phyloP scores from a whole-genome alignment of 2,113 vertebrate species.

The Pimephales promelas region DNA sequence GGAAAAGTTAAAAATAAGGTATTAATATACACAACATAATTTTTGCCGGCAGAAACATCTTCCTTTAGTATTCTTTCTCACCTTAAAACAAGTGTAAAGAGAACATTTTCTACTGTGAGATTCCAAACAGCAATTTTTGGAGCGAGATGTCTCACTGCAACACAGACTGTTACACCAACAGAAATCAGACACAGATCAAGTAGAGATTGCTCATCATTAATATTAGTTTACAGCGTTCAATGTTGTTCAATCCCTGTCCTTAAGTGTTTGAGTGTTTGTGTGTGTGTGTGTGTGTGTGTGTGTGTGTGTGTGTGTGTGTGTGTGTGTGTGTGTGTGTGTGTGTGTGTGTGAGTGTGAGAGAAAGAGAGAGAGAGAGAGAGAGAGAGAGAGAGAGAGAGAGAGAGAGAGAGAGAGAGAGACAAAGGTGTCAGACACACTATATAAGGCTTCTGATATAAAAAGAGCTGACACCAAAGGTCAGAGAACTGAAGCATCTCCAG shows the following conservation, averaged over 20 bases:
- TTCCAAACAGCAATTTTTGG: background rate
- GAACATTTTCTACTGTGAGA: background rate
- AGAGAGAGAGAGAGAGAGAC: too few relatives aligned
- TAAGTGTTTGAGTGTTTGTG: background rate
- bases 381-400: background rate
- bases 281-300: background rate
- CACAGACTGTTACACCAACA: background rate
- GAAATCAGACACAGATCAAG: background rate
- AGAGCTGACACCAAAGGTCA: constrained; percentile 24
- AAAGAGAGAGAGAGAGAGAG: background rate
- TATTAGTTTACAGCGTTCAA: background rate
- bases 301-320: background rate
- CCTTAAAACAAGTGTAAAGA: background rate
- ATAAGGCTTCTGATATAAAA: constrained; percentile 24
- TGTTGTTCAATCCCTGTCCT: too few relatives aligned
- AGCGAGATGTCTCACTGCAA: background rate
- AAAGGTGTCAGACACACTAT: background rate
- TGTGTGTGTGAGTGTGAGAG: background rate
- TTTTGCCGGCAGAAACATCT: background rate
- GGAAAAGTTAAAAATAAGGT: background rate
- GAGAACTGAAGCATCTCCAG: background rate
- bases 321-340: background rate
- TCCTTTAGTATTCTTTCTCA: background rate
- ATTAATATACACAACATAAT: background rate
- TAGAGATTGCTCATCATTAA: background rate